Percentiles rank a stretch among this genome's conserved stretches.
Evolutionary conservation across 2,797 vertebrate genomes (phyloP).

Genomic region (Notoglanidium macrostoma): DNA sequence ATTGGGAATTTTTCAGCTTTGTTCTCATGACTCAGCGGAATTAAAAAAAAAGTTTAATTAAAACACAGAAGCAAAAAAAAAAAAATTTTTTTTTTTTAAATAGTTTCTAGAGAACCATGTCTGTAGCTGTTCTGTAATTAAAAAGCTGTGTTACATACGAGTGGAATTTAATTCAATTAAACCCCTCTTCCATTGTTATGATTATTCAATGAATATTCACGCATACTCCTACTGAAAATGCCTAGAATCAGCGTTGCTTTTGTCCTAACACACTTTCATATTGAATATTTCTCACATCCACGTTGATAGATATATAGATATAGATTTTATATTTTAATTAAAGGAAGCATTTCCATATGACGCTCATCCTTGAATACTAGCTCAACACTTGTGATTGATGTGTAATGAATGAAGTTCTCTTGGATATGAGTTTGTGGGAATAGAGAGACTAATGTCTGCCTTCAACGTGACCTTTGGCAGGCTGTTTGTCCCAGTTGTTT

Average conservation of each 20-base stretch:
- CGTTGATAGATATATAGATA: background rate
- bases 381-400: conserved; percentile 35
- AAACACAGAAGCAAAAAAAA: background rate
- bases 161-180: background rate
- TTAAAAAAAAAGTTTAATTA: background rate
- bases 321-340: conserved; percentile 12
- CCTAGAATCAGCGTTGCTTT: background rate
- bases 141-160: conserved; percentile 17
- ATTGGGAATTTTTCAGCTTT: background rate
- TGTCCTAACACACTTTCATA: background rate
- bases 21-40: background rate
- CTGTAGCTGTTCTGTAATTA: background rate
- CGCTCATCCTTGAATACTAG: conserved; percentile 22
- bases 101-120: background rate
- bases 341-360: conserved; percentile 5
- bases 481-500: background rate
- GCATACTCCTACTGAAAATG: background rate
- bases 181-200: background rate
- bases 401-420: conserved; percentile 10
- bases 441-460: conserved; percentile 34
- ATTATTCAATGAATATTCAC: background rate
- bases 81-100: no score
- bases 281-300: background rate
- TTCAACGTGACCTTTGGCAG: conserved; percentile 27
- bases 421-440: conserved; percentile 11